Evolutionary conservation across 1,140 invertebrate species (phyloP).

Genomic region (Tribolium madens): DNA sequence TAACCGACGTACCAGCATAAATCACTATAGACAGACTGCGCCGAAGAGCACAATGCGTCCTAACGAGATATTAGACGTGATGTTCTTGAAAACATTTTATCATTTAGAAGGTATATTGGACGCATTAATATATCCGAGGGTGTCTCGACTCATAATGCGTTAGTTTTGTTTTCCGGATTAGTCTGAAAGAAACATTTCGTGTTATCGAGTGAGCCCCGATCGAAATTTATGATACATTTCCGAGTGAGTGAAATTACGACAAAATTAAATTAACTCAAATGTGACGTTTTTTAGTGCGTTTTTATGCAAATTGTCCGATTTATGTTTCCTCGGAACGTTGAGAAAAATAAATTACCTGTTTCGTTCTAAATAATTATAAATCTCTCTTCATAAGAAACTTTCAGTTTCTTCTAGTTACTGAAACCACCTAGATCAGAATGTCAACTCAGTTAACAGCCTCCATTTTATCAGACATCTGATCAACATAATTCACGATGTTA

Average conservation of each 20-base stretch:
- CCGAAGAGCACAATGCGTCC: slow-evolving; percentile 24
- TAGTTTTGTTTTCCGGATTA: background rate
- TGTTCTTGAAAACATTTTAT: slow-evolving; percentile 30
- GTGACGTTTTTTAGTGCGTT: slow-evolving; percentile 19
- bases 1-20: slow-evolving; percentile 48
- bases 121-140: slow-evolving; percentile 22
- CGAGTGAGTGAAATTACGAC: slow-evolving; percentile 16
- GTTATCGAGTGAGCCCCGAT: background rate
- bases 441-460: slow-evolving; percentile 23
- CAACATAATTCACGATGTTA: slow-evolving; percentile 39
- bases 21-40: slow-evolving; percentile 38
- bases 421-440: background rate
- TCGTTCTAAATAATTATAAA: slow-evolving; percentile 35
- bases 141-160: slow-evolving; percentile 8
- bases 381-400: slow-evolving; percentile 25
- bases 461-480: slow-evolving; percentile 32
- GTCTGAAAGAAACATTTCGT: background rate
- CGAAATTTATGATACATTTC: background rate
- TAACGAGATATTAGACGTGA: slow-evolving; percentile 33
- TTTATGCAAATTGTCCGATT: slow-evolving; percentile 34
- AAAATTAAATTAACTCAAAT: slow-evolving; percentile 26
- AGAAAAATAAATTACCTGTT: slow-evolving; percentile 29
- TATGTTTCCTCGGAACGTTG: background rate
- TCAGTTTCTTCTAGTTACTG: no score
- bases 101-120: slow-evolving; percentile 14